Evolutionary conservation across 2,113 vertebrate species (phyloP).

Genomic region (Marmota monax): DNA sequence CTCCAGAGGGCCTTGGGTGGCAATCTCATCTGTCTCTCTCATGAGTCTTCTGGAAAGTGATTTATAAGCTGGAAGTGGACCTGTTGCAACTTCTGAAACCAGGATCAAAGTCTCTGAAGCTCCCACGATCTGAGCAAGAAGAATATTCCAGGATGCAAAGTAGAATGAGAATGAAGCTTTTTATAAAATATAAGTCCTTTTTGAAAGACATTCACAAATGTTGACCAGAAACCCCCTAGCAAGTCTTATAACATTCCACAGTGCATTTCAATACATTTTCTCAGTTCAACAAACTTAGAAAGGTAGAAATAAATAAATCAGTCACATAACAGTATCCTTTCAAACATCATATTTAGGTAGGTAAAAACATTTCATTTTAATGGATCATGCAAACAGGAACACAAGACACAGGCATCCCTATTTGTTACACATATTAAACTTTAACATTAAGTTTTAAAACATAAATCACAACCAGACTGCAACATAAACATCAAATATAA

Average conservation of each 20-base stretch:
- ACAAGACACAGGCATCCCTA: slow-evolving; percentile 38
- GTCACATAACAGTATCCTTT: background rate
- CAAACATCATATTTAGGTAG: slow-evolving; percentile 56
- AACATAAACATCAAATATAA: background rate
- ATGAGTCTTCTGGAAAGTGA: background rate
- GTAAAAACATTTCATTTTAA: slow-evolving; percentile 55
- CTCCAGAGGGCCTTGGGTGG: background rate
- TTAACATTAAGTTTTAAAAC: background rate
- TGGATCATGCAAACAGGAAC: slow-evolving; percentile 62
- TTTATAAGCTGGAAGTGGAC: slow-evolving; percentile 16
- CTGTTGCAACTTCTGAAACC: background rate
- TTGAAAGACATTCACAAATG: slow-evolving; percentile 45
- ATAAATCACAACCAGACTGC: slow-evolving; percentile 7
- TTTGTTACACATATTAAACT: background rate
- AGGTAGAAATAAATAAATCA: slow-evolving; percentile 71
- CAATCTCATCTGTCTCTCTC: background rate
- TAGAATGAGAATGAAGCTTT: background rate
- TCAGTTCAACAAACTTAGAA: background rate
- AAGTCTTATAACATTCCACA: background rate
- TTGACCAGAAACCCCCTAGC: slow-evolving; percentile 39
- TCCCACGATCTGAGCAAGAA: background rate
- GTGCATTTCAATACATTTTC: background rate
- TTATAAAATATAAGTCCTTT: slow-evolving; percentile 22
- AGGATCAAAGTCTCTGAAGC: background rate
- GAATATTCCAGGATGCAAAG: background rate